These are phyloP conservation scores for Triplophysa bombifrons DNA, from an alignment of 2,797 vertebrate genomes.

Conservation along the genomic window DNA sequence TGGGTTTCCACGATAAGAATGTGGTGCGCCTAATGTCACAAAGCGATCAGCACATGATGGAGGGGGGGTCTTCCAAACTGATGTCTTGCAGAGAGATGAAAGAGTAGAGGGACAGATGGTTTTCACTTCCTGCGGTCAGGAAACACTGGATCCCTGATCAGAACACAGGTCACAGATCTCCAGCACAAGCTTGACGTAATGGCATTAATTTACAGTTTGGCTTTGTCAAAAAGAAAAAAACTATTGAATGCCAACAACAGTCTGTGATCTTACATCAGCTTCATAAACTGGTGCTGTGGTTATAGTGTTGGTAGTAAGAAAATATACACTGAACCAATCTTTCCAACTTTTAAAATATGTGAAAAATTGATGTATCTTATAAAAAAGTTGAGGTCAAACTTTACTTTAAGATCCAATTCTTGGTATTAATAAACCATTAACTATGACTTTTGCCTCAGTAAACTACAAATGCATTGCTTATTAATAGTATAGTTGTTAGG, in stretches of 20 bases:
- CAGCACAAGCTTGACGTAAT: slow-evolving; percentile 23
- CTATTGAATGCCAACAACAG: slow-evolving; percentile 19
- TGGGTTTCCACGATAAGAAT: no score
- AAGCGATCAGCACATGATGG: background rate
- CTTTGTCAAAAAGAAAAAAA: slow-evolving; percentile 20
- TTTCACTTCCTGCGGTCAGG: slow-evolving; percentile 17
- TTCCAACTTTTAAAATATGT: no score
- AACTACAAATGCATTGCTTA: no score
- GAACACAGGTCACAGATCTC: slow-evolving; percentile 38
- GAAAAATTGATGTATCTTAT: no score
- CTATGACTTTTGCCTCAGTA: no score
- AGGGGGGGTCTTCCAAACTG: background rate
- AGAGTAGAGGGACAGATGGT: slow-evolving; percentile 31
- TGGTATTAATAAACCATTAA: no score
- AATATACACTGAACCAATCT: no score
- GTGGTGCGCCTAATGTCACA: background rate
- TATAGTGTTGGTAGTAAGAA: background rate
- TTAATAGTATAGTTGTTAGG: no score
- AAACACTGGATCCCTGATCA: slow-evolving; percentile 38
- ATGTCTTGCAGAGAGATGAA: slow-evolving; percentile 15
- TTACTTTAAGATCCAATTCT: no score
- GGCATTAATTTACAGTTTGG: slow-evolving; percentile 48
- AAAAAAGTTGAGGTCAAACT: no score
- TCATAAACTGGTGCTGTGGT: background rate
- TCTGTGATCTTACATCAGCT: background rate